phyloP scores from a whole-genome alignment of 1,140 invertebrate genomes.

The Leptopilina boulardi region DNA sequence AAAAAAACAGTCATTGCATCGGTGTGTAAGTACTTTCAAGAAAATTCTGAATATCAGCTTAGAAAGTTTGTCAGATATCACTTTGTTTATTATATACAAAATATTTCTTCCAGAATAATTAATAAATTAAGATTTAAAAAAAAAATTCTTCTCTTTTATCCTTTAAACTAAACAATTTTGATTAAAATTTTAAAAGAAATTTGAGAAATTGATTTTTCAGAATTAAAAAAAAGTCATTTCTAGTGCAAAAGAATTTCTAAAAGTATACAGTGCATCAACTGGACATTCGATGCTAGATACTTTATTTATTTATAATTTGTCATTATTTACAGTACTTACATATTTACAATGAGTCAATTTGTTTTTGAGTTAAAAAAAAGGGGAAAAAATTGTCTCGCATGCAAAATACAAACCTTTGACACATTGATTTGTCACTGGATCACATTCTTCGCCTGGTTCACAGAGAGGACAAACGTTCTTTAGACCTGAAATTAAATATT shows the following conservation, averaged over 20 bases:
- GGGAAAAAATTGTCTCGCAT: background rate
- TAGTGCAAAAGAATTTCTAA: constrained; percentile 45
- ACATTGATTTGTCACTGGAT: constrained; percentile 85
- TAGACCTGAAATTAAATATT: constrained; percentile 45
- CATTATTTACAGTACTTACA: constrained; percentile 68
- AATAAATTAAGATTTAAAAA: too few relatives aligned
- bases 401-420: constrained; percentile 80
- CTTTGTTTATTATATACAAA: too few relatives aligned
- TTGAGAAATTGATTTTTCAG: background rate
- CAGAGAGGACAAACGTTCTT: constrained; percentile 82
- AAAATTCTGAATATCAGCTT: constrained; percentile 40
- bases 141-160: background rate
- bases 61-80: background rate
- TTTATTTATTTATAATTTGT: constrained; percentile 1
- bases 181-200: background rate
- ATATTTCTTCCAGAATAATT: too few relatives aligned
- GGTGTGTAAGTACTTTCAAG: constrained; percentile 40
- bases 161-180: background rate
- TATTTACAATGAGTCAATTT: constrained; percentile 59
- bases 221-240: constrained; percentile 11
- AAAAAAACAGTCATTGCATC: constrained; percentile 4
- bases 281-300: constrained; percentile 5
- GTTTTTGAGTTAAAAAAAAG: constrained; percentile 35
- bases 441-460: constrained; percentile 84
- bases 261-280: constrained; percentile 31